phyloP scores from a whole-genome alignment of 2,113 vertebrate genomes.

The Atractosteus spatula region DNA sequence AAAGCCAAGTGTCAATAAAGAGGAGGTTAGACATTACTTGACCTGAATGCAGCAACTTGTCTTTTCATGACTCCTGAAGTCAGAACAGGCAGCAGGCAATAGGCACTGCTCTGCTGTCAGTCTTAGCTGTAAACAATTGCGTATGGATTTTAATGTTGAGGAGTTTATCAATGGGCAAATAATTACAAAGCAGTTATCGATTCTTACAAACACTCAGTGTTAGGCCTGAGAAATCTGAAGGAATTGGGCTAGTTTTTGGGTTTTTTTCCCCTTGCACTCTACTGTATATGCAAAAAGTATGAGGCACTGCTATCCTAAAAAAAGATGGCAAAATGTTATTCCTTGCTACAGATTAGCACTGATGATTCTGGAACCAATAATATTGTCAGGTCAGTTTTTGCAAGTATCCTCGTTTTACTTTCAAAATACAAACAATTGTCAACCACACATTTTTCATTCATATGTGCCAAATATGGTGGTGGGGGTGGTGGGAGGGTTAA shows the following conservation, averaged over 20 bases:
- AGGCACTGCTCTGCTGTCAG: conserved; percentile 39
- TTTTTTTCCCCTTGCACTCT: background rate
- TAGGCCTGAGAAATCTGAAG: background rate
- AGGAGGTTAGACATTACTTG: conserved; percentile 63
- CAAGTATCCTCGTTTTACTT: background rate
- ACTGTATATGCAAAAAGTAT: background rate
- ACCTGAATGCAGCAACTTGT: conserved; percentile 59
- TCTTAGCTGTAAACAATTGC: conserved; percentile 55
- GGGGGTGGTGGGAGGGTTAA: conserved; percentile 20
- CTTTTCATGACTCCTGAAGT: conserved; percentile 35
- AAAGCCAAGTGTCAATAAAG: conserved; percentile 72
- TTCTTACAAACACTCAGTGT: conserved; percentile 35
- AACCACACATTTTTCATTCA: no score
- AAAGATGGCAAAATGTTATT: background rate
- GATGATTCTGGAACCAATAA: background rate
- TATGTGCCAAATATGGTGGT: conserved; percentile 34
- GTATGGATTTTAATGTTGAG: conserved; percentile 58
- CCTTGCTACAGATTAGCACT: background rate
- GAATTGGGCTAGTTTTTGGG: background rate
- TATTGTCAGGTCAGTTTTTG: background rate
- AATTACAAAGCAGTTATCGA: conserved; percentile 69
- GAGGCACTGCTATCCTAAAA: background rate
- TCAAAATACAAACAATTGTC: background rate
- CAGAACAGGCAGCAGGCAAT: conserved; percentile 29
- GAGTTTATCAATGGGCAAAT: conserved; percentile 74